Evolutionary conservation across 2,888 invertebrate genomes (phyloP), one percentile per base, ranked within the genome.

Genomic region (Ichneumoninae sp.): DNA sequence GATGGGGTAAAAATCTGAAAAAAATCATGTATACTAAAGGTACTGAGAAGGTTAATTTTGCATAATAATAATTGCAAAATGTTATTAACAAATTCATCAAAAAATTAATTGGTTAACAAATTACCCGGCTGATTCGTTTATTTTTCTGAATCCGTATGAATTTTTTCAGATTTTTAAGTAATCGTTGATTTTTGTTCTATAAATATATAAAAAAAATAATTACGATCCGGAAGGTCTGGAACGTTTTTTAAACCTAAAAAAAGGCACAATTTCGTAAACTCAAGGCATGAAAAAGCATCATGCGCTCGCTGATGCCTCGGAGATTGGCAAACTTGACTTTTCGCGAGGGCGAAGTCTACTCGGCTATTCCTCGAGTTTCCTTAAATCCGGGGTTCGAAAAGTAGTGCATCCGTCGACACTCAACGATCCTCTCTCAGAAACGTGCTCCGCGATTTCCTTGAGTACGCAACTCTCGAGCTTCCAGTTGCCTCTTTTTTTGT

Each of bases 391-490:
- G 5, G 4, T 62, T 22, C 22, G 33, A 57, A 54, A 57, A 36
- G 3, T 22, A 22, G 36, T 54, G 33, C 19, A 71, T 36, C 36
- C 62, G 33, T 33, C 30, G 16, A 36, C 30, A n/a, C 36, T 54
- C 54, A 36, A 71, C 19, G 36, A 6, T 22, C 44, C 72, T 60
- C 7, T 44, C 13, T 8, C 4, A 6, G 71, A 33, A 62, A 75
- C n/a, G 60, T 62, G 33, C 47, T 62, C 47, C n/a, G 10, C 10
- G 44, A 47, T 44, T 62, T 74, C 5, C 44, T 60, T 47, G 26
- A 60, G 30, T 40, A 22, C 40, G 22, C 10, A 22, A 8, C 33
- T 36, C 36, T 40, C 6, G 22, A 13, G 13, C n/a, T 72, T 44
- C 57, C 19, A 3, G 60, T 57, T 16, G 10, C 44, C 44, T 8